These are phyloP conservation scores for Protonibea diacanthus DNA, from an alignment of 2,797 vertebrate genomes.

Conservation along the genomic window DNA sequence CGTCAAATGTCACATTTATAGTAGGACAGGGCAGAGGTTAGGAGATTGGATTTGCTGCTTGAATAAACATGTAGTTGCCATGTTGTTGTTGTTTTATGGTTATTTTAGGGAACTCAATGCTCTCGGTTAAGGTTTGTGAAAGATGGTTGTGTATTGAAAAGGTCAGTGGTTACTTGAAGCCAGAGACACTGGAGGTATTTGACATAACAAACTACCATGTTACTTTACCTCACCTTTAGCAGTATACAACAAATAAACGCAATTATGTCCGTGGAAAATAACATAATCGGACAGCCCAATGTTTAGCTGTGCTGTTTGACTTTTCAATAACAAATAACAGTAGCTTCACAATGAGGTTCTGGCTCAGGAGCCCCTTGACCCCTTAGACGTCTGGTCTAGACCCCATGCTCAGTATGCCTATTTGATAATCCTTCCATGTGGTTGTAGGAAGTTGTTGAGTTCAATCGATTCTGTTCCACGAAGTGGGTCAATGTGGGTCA, in stretches of 20 bases:
- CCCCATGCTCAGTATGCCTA: not conserved
- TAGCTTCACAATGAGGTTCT: no score
- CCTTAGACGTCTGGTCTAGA: not conserved
- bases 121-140: not conserved
- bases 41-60: not conserved
- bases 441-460: not conserved
- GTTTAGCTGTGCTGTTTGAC: not conserved
- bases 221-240: not conserved
- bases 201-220: not conserved
- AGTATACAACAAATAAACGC: not conserved
- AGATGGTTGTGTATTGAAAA: not conserved
- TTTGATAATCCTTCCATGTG: not conserved
- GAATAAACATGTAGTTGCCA: not conserved
- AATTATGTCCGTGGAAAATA: accelerated
- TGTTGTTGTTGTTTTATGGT: not conserved
- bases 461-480: accelerated
- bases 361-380: no score
- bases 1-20: conserved; percentile 20
- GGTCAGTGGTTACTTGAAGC: not conserved
- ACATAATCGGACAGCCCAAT: no score
- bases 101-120: not conserved
- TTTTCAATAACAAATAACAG: not conserved
- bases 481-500: not conserved
- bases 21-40: conserved; percentile 12
- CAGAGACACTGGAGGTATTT: not conserved